Evolutionary conservation across 2,888 invertebrate species (phyloP).

Genomic region (Limnephilus auricula): DNA sequence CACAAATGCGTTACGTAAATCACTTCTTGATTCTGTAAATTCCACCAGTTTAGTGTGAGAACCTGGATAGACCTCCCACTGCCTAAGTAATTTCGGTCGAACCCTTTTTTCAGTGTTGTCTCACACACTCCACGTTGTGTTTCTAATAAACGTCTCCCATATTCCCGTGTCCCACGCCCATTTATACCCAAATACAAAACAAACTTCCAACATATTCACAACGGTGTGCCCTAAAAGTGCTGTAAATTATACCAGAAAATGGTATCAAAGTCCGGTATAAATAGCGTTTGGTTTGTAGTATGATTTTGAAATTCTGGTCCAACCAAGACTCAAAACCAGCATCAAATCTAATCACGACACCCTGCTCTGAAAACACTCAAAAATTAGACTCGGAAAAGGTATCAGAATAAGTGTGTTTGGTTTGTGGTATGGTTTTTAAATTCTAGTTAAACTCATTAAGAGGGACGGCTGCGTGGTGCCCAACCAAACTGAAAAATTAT

Average conservation of each 20-base stretch:
- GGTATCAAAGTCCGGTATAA: not conserved
- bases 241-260: not conserved
- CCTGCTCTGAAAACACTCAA: no score
- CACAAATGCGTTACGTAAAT: not conserved
- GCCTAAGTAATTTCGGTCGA: not conserved
- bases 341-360: no score
- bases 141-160: slow-evolving; percentile 3
- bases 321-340: not conserved
- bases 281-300: not conserved
- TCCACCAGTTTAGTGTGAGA: slow-evolving; percentile 23
- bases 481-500: no score
- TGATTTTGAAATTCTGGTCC: not conserved
- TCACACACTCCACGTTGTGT: not conserved
- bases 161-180: slow-evolving; percentile 3
- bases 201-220: not conserved
- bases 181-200: not conserved
- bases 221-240: not conserved
- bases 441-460: not conserved
- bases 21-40: not conserved
- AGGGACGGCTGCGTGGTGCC: no score
- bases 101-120: slow-evolving; percentile 27
- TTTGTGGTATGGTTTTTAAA: not conserved
- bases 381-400: not conserved
- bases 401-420: not conserved
- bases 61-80: slow-evolving; percentile 6